These are phyloP conservation scores for Lepilemur septentrionalis DNA, from an alignment of 2,797 vertebrate species.

Conservation along the genomic window DNA sequence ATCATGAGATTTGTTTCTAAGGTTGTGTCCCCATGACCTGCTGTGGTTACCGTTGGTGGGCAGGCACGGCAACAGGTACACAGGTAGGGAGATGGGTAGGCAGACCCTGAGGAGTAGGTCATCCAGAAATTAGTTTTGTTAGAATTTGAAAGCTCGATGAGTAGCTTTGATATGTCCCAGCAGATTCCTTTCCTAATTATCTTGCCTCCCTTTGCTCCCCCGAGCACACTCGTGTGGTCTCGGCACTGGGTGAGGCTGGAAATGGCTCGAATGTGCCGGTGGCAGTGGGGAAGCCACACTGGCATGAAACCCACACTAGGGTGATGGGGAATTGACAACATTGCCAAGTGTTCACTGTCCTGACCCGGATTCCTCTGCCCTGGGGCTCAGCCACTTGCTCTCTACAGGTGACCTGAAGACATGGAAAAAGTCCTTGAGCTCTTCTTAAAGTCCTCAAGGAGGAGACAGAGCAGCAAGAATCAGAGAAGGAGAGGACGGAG, in stretches of 20 bases:
- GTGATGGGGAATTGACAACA: accelerated
- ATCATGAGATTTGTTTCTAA: neutral
- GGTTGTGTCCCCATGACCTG: neutral
- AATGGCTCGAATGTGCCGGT: neutral
- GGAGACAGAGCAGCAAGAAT: neutral
- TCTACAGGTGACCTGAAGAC: neutral
- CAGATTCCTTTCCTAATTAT: neutral
- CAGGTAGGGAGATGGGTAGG: neutral
- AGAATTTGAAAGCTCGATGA: neutral
- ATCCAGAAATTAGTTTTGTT: neutral
- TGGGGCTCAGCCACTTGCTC: neutral
- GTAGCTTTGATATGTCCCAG: neutral
- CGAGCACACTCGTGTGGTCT: neutral
- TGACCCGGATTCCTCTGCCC: neutral
- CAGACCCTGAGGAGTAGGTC: neutral
- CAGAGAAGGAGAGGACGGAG: neutral
- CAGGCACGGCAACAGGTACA: neutral
- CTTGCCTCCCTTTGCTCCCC: neutral
- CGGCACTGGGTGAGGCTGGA: neutral
- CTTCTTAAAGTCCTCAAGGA: neutral
- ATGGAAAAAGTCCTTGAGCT: neutral
- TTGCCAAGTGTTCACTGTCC: accelerated
- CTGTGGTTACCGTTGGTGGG: neutral
- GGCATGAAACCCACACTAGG: neutral
- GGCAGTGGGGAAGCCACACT: neutral